Percentiles rank a stretch among this genome's conserved stretches.
These are phyloP conservation scores for Scomber scombrus DNA, from an alignment of 2,113 vertebrate species.

Conservation along the genomic window DNA sequence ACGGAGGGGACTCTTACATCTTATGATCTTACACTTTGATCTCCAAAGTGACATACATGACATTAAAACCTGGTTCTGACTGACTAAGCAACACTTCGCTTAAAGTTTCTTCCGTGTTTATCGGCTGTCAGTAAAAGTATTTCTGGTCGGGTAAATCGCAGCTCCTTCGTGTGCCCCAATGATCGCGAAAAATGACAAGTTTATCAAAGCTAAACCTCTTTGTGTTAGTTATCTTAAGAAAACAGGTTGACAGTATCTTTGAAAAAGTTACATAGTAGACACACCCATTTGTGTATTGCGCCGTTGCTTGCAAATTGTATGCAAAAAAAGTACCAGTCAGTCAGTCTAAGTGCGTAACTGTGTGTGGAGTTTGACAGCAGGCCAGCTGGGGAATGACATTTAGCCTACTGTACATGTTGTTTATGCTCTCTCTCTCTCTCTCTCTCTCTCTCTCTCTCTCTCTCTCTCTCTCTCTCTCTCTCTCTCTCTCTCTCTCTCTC, in stretches of 20 bases:
- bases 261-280: not conserved
- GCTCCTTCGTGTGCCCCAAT: not conserved
- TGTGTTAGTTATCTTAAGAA: not conserved
- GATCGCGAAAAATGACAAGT: not conserved
- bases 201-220: not conserved
- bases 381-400: not conserved
- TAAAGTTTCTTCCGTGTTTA: constrained; percentile 23
- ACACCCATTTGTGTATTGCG: not conserved
- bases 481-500: not conserved
- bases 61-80: not conserved
- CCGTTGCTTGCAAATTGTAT: constrained; percentile 65
- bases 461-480: not conserved
- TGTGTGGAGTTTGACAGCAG: constrained; percentile 1
- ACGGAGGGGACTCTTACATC: constrained; percentile 4
- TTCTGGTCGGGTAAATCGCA: not conserved
- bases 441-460: too few relatives aligned
- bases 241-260: not conserved
- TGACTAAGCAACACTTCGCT: not conserved
- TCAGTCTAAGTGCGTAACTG: constrained; percentile 9
- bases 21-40: not conserved
- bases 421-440: not conserved
- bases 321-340: constrained; percentile 46
- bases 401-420: not conserved
- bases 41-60: not conserved
- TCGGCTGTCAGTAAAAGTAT: not conserved